Evolutionary conservation across 2,888 invertebrate species (phyloP).

Genomic region (Epicampocera succincta): DNA sequence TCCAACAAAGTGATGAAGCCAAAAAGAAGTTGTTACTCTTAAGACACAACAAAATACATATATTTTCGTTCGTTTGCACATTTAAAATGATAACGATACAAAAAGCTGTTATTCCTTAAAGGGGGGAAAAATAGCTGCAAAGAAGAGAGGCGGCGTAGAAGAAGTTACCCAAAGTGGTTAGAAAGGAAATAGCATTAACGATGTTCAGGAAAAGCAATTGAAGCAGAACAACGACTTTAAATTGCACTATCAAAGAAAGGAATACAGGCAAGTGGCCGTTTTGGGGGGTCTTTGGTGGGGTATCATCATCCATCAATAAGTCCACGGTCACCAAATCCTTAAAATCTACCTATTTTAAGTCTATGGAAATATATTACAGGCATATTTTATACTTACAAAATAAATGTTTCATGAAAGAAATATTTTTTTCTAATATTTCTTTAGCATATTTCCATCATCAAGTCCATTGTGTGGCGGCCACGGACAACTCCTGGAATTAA

Average conservation of each 20-base stretch:
- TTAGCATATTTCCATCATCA: no score
- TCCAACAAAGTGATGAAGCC: constrained; percentile 48
- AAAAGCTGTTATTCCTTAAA: constrained; percentile 29
- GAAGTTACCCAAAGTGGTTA: not conserved
- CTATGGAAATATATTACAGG: no score
- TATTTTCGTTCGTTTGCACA: constrained; percentile 15
- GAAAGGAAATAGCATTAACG: constrained; percentile 45
- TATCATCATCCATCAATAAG: no score
- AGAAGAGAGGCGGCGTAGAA: not conserved
- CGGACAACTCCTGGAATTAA: no score
- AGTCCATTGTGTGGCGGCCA: no score
- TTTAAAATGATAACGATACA: constrained; percentile 26
- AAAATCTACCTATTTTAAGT: no score
- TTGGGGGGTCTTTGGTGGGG: no score
- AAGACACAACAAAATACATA: not conserved
- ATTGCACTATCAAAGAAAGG: not conserved
- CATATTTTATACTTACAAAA: no score
- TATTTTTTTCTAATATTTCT: no score
- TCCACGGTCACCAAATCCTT: no score
- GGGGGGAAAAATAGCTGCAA: not conserved
- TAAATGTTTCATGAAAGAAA: no score
- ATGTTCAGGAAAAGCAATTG: constrained; percentile 7
- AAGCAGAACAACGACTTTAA: not conserved
- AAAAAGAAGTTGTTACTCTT: constrained; percentile 43
- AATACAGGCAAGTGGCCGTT: no score